Conservation (phyloP, 1,140 invertebrate genomes). For the Microvelia longipes region DNA sequence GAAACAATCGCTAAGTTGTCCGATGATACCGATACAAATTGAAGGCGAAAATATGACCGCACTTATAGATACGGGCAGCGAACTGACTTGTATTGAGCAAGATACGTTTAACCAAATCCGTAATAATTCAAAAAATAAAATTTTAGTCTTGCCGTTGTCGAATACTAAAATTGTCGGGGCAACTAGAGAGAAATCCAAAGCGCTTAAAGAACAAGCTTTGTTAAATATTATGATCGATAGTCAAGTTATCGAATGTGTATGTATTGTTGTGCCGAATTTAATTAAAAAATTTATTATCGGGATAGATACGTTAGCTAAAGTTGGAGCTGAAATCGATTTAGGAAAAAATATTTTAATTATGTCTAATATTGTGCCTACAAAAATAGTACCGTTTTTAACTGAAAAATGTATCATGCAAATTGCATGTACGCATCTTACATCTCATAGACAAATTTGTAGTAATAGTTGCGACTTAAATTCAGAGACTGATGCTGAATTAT, state of each 20-base stretch:
- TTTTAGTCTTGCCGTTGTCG: background rate
- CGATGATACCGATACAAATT: background rate
- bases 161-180: background rate
- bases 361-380: background rate
- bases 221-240: background rate
- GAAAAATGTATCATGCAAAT: background rate
- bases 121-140: background rate
- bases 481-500: no score
- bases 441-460: no score
- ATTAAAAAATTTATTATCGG: background rate
- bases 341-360: background rate
- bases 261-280: background rate
- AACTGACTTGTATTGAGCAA: background rate
- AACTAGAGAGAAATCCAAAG: background rate
- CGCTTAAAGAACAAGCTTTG: background rate
- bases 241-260: background rate
- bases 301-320: background rate
- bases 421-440: no score
- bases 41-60: background rate
- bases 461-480: no score
- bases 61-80: background rate
- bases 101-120: no score
- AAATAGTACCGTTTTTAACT: no score
- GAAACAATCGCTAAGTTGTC: background rate
- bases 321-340: background rate